Percentiles rank a stretch among this genome's conserved stretches.
These are phyloP conservation scores for Tetrao urogallus DNA, from an alignment of 2,113 vertebrate species.

Conservation along the genomic window DNA sequence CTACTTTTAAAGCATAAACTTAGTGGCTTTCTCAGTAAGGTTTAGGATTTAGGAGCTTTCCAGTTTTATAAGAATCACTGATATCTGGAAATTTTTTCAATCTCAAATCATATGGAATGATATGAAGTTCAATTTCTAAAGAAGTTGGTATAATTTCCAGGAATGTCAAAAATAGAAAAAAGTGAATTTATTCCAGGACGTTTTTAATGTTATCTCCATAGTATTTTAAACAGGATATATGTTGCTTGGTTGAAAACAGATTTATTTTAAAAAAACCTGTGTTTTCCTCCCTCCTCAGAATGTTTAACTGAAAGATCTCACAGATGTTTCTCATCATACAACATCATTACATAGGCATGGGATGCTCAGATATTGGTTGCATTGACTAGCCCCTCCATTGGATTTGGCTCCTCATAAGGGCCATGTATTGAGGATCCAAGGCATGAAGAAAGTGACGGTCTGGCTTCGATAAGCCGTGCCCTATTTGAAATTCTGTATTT, in stretches of 20 bases:
- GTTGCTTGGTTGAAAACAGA: not conserved
- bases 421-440: rapidly evolving
- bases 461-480: not conserved
- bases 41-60: not conserved
- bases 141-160: not conserved
- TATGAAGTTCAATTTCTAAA: not conserved
- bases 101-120: not conserved
- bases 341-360: not conserved
- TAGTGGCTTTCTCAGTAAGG: not conserved
- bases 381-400: not conserved
- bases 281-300: not conserved
- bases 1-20: not conserved
- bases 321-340: not conserved
- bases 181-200: not conserved
- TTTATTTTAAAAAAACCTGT: not conserved
- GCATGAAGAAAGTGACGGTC: not conserved
- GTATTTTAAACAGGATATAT: not conserved
- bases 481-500: not conserved
- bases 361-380: not conserved
- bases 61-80: not conserved
- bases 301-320: not conserved
- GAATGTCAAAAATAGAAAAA: not conserved
- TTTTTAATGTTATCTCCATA: not conserved
- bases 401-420: not conserved
- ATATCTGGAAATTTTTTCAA: not conserved